phyloP scores from a whole-genome alignment of 2,113 vertebrate genomes.

The Eulacestoma nigropectus region DNA sequence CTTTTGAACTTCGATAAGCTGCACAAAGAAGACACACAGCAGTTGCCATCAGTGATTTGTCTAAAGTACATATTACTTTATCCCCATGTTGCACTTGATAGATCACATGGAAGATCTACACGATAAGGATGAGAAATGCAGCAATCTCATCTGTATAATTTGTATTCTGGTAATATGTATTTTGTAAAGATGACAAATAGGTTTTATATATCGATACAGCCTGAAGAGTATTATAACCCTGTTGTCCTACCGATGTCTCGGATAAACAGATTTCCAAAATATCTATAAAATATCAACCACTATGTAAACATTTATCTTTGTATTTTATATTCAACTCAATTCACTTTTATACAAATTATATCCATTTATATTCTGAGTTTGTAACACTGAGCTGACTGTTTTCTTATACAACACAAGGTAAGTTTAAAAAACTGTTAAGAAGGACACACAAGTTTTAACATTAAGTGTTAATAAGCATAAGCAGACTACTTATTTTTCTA shows the following conservation, averaged over 20 bases:
- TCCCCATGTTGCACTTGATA: background rate
- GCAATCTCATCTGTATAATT: background rate
- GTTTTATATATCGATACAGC: background rate
- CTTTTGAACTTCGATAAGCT: background rate
- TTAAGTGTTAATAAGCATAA: background rate
- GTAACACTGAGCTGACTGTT: background rate
- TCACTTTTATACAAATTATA: background rate
- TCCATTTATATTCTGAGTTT: background rate
- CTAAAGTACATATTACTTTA: background rate
- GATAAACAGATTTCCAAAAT: constrained; percentile 25
- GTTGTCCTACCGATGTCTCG: background rate
- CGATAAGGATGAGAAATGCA: background rate
- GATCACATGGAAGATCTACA: background rate
- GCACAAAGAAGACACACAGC: background rate
- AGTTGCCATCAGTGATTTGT: background rate
- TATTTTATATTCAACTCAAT: background rate
- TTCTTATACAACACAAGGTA: background rate
- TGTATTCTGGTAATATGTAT: background rate
- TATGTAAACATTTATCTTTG: background rate
- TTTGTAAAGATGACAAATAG: background rate
- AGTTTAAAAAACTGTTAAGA: background rate
- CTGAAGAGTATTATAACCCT: background rate
- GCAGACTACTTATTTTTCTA: background rate
- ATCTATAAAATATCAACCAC: background rate
- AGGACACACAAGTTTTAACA: background rate